These are phyloP conservation scores for Cheilosia scutellata DNA, from an alignment of 2,888 invertebrate genomes.

Conservation along the genomic window DNA sequence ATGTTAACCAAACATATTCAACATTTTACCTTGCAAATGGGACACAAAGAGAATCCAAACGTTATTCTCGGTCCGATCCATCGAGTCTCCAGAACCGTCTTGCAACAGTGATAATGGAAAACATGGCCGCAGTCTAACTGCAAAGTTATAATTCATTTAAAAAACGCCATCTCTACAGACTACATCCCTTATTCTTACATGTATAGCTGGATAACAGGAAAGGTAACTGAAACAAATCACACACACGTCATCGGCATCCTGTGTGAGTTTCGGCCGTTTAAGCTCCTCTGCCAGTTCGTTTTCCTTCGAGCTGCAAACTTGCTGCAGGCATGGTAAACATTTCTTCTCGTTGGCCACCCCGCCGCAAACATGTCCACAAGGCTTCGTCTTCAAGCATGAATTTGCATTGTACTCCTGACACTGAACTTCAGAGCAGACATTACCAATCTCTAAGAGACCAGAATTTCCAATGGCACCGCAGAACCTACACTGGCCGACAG, in stretches of 20 bases:
- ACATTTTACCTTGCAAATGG: constrained; percentile 94
- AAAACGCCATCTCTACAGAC: not conserved
- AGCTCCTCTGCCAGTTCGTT: constrained; percentile 81
- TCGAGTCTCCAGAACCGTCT: constrained; percentile 91
- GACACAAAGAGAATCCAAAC: constrained; percentile 97
- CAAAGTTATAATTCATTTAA: constrained; percentile 67
- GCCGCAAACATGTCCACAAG: constrained; percentile 97
- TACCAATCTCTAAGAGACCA: constrained; percentile 95
- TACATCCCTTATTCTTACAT: constrained; percentile 84
- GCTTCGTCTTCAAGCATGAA: constrained; percentile 92
- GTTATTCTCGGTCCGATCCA: constrained; percentile 99
- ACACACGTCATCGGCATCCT: constrained; percentile 99
- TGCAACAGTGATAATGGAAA: constrained; percentile 97
- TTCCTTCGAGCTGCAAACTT: constrained; percentile 88
- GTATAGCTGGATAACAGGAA: constrained; percentile 97
- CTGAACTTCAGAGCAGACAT: constrained; percentile 96
- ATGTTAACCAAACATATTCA: not conserved
- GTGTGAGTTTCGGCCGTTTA: constrained; percentile 87
- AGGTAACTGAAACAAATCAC: constrained; percentile 95
- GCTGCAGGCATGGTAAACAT: constrained; percentile 96
- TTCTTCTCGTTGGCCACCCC: constrained; percentile 93
- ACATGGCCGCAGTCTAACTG: constrained; percentile 97
- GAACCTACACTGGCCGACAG: constrained; percentile 93
- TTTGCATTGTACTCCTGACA: constrained; percentile 89
- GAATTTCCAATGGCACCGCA: constrained; percentile 94